Percentiles rank a stretch among this genome's conserved stretches.
Conservation (phyloP, 2,797 vertebrate genomes). For the Steatocranus sp. region DNA sequence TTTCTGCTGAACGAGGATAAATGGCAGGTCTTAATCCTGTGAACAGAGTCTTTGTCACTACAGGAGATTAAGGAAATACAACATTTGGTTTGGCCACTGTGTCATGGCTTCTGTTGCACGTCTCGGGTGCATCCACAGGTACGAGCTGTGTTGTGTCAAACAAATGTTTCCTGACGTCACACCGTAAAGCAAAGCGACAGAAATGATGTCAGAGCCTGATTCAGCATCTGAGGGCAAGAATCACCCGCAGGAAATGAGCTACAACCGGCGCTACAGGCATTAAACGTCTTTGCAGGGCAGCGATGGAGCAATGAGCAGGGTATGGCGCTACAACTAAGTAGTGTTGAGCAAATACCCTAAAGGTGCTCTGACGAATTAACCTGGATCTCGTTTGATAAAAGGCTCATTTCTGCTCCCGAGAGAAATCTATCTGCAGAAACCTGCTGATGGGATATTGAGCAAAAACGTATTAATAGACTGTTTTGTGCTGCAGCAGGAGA, state of each 20-base stretch:
- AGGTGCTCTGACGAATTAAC: slow-evolving; percentile 17
- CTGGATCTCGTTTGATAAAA: slow-evolving; percentile 25
- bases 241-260: neutral
- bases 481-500: neutral
- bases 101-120: neutral
- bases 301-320: neutral
- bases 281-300: neutral
- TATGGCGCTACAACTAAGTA: neutral
- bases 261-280: neutral
- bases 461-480: neutral
- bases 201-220: neutral
- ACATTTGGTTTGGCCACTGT: neutral
- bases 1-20: slow-evolving; percentile 14
- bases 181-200: neutral
- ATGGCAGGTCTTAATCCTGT: slow-evolving; percentile 1
- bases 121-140: neutral
- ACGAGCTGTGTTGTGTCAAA: neutral
- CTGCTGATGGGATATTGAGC: neutral
- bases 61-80: neutral
- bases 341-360: neutral
- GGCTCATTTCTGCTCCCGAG: slow-evolving; percentile 1
- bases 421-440: slow-evolving; percentile 1
- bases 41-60: neutral
- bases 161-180: neutral
- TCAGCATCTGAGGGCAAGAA: neutral